Evolutionary conservation across 2,797 vertebrate genomes (phyloP).

Genomic region (Furcifer pardalis): DNA sequence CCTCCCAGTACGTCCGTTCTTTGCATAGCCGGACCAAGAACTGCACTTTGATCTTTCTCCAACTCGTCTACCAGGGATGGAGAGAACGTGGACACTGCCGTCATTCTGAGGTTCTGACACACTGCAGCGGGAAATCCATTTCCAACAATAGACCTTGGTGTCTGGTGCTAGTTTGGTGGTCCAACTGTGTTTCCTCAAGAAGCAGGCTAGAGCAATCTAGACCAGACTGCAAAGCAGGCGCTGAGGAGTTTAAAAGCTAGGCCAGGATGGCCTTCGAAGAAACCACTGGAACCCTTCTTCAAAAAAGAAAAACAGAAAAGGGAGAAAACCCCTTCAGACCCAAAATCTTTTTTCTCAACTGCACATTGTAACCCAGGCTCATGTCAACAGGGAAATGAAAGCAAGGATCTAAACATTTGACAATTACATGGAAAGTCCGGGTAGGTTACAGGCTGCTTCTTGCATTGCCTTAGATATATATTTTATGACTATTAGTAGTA

Average conservation of each 20-base stretch:
- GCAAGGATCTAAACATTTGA: neutral
- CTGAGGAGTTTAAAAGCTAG: neutral
- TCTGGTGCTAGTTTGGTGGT: neutral
- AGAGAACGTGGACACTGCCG: neutral
- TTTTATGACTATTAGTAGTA: neutral
- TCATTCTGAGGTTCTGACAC: neutral
- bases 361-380: neutral
- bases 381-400: neutral
- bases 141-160: neutral
- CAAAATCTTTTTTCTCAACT: constrained; percentile 16
- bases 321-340: neutral
- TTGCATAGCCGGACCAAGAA: constrained; percentile 15
- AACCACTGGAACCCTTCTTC: constrained; percentile 27
- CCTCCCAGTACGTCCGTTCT: neutral
- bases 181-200: neutral
- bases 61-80: neutral
- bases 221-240: neutral
- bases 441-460: constrained; percentile 9
- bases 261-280: neutral
- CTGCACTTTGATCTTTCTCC: constrained; percentile 26
- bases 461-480: neutral
- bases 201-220: neutral
- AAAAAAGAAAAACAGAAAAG: neutral
- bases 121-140: neutral
- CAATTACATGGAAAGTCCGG: neutral